These are phyloP conservation scores for Bombus turneri DNA, from an alignment of 1,140 invertebrate genomes.

Conservation along the genomic window DNA sequence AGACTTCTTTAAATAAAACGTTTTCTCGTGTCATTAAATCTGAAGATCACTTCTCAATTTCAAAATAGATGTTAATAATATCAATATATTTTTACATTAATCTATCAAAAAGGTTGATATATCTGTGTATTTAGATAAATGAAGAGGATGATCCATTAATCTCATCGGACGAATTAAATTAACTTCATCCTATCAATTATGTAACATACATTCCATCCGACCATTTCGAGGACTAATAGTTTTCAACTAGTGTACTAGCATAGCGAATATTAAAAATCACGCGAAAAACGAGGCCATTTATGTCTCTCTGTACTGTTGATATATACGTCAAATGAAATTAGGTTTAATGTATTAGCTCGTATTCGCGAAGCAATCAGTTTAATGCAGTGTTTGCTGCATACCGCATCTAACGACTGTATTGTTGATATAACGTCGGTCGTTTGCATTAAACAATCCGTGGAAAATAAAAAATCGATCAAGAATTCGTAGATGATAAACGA, in stretches of 20 bases:
- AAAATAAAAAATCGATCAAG: neutral
- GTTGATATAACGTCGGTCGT: neutral
- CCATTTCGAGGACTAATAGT: neutral
- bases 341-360: constrained; percentile 8
- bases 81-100: neutral
- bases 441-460: constrained; percentile 2
- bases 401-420: neutral
- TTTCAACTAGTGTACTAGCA: neutral
- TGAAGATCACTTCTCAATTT: no score
- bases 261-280: neutral
- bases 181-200: neutral
- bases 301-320: no score
- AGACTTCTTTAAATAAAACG: no score
- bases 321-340: constrained; percentile 7
- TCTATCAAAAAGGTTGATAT: neutral
- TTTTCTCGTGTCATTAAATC: neutral
- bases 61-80: no score
- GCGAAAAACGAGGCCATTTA: neutral
- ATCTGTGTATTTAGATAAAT: neutral
- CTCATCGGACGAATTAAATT: neutral
- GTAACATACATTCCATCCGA: neutral
- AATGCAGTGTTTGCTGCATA: neutral
- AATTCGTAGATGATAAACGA: neutral
- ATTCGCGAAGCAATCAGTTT: constrained; percentile 23
- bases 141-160: neutral